A percentile compares a stretch with the other conserved stretches of the same genome.
phyloP scores from a whole-genome alignment of 2,797 vertebrate species.

The Lepidocolaptes lacrymiger region DNA sequence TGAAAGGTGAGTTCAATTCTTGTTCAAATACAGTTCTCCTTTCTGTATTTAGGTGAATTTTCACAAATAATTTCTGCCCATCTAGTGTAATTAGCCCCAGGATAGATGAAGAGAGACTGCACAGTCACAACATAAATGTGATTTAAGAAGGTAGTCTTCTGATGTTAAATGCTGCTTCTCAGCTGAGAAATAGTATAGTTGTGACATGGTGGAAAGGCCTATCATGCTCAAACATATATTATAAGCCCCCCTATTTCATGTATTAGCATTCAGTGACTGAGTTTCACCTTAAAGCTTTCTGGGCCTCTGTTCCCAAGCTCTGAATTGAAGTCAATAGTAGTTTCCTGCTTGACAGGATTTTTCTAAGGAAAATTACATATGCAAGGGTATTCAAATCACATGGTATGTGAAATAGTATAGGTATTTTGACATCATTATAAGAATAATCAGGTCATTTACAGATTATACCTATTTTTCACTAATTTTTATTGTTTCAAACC shows the following conservation, averaged over 20 bases:
- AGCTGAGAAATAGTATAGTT: background rate
- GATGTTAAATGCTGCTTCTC: background rate
- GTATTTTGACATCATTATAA: background rate
- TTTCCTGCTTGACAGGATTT: background rate
- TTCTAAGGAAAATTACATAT: background rate
- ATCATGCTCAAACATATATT: background rate
- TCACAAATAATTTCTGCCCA: background rate
- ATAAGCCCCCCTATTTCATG: background rate
- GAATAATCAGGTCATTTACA: background rate
- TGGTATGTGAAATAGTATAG: background rate
- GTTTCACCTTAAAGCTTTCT: background rate
- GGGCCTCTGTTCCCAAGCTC: background rate
- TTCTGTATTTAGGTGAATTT: background rate
- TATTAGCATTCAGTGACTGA: background rate
- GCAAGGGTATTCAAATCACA: background rate
- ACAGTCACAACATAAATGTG: background rate
- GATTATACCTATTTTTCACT: background rate
- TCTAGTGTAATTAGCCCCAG: background rate
- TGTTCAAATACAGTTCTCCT: background rate
- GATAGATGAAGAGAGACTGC: accelerated
- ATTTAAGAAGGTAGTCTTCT: background rate
- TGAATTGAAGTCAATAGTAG: background rate
- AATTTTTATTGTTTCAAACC: background rate
- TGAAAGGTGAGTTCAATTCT: background rate
- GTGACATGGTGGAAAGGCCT: background rate